Percentiles rank a stretch among this genome's conserved stretches.
Evolutionary conservation across 1,140 invertebrate genomes (phyloP).

Genomic region (Lordiphosa clarofinis): DNA sequence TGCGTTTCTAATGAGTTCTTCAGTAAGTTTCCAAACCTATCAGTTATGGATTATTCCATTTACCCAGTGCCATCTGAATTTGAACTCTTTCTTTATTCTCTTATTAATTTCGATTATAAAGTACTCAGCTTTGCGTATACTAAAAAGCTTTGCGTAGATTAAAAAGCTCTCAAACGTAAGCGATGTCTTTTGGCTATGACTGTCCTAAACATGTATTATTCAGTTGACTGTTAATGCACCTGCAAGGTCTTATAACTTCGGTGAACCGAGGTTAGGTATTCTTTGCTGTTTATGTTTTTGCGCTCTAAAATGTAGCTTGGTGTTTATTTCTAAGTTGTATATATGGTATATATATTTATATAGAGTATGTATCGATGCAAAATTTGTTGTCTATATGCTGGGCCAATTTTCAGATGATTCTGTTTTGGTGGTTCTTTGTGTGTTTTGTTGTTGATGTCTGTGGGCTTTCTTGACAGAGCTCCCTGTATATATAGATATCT

Average conservation of each 20-base stretch:
- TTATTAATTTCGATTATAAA: too few relatives aligned
- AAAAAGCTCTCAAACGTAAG: too few relatives aligned
- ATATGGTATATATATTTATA: constrained; percentile 12
- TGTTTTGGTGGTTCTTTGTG: constrained; percentile 31
- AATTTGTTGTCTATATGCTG: constrained; percentile 16
- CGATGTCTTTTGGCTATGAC: too few relatives aligned
- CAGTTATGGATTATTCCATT: too few relatives aligned
- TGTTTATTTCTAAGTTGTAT: constrained; percentile 3
- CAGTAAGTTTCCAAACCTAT: too few relatives aligned
- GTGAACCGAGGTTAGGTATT: not conserved
- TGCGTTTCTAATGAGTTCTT: too few relatives aligned
- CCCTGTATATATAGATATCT: constrained; percentile 53
- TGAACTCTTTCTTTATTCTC: too few relatives aligned
- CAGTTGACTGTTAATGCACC: not conserved
- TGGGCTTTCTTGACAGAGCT: constrained; percentile 64
- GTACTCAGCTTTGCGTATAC: too few relatives aligned
- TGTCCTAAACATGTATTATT: too few relatives aligned
- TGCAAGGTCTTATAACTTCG: not conserved
- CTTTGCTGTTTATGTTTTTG: not conserved
- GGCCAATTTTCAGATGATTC: constrained; percentile 52
- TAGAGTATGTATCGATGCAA: constrained; percentile 15
- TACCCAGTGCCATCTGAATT: too few relatives aligned
- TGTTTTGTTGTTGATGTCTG: constrained; percentile 54
- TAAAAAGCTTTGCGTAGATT: too few relatives aligned
- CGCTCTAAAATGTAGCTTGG: not conserved